A percentile compares a stretch with the other conserved stretches of the same genome.
phyloP scores from a whole-genome alignment of 92 coral and sea anemone genomes.

The Zoanthus sansibaricus region DNA sequence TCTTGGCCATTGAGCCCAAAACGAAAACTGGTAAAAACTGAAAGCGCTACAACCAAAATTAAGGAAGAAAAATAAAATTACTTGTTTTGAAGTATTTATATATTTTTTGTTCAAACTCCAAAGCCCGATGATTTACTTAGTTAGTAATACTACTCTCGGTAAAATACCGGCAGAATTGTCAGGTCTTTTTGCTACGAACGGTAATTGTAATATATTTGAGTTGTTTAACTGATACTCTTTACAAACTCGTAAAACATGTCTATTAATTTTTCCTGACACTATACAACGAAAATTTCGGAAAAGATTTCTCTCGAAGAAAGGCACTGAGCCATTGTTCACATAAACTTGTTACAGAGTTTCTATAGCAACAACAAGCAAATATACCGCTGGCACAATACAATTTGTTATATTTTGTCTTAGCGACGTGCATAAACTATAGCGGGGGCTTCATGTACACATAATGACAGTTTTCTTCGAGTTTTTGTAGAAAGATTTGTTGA shows the following conservation, averaged over 20 bases:
- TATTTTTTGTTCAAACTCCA: too few species aligned
- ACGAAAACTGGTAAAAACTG: not conserved
- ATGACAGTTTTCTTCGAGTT: not conserved
- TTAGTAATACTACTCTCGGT: too few species aligned
- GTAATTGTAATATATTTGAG: not conserved
- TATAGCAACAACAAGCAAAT: slow-evolving; percentile 31
- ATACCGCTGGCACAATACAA: slow-evolving; percentile 40
- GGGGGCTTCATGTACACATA: not conserved
- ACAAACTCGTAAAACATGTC: not conserved
- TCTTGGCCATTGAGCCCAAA: not conserved
- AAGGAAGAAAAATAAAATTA: not conserved
- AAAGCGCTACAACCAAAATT: too few species aligned
- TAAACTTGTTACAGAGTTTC: slow-evolving; percentile 28
- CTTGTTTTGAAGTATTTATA: too few species aligned
- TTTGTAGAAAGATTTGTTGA: not conserved
- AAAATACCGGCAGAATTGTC: too few species aligned
- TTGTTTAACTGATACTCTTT: not conserved
- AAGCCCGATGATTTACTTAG: too few species aligned
- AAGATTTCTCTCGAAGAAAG: slow-evolving; percentile 17
- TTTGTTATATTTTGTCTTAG: slow-evolving; percentile 37
- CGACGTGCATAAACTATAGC: slow-evolving; percentile 31
- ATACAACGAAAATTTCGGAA: not conserved
- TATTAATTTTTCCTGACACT: not conserved
- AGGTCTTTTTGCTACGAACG: too few species aligned
- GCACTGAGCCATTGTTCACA: slow-evolving; percentile 14